A percentile compares a stretch with the other conserved stretches of the same genome.
phyloP scores from a whole-genome alignment of 2,797 vertebrate genomes.

The Scolopax rusticola region DNA sequence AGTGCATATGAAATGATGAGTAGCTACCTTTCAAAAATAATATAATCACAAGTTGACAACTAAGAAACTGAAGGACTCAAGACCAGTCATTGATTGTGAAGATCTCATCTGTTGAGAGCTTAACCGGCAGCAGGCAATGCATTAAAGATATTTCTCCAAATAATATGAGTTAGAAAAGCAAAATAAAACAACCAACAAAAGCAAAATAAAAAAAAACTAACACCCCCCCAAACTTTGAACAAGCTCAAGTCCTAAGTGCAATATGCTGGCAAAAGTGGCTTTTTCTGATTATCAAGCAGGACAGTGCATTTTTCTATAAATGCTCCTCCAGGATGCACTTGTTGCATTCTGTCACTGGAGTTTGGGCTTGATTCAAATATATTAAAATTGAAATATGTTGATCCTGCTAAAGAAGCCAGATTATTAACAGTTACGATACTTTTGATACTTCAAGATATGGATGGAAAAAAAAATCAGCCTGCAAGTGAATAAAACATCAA shows the following conservation, averaged over 20 bases:
- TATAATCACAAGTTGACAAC: not conserved
- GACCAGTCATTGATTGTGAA: not conserved
- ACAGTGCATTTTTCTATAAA: not conserved
- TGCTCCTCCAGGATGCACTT: not conserved
- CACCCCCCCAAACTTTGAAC: not conserved
- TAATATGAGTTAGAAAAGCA: not conserved
- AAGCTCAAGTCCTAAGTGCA: not conserved
- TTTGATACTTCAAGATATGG: not conserved
- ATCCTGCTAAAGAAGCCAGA: not conserved
- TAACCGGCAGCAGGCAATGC: not conserved
- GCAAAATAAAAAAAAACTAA: not conserved
- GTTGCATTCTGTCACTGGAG: not conserved
- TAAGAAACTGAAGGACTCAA: not conserved
- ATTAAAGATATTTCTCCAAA: not conserved
- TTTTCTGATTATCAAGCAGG: not conserved
- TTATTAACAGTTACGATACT: not conserved
- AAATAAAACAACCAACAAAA: not conserved
- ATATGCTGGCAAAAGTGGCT: not conserved
- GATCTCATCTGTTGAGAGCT: not conserved
- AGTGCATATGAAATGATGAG: not conserved
- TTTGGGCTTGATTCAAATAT: not conserved
- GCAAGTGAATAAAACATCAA: not conserved
- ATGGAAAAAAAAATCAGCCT: not conserved
- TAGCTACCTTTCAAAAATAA: not conserved
- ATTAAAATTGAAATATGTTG: not conserved